These are phyloP conservation scores for Falco peregrinus DNA, from an alignment of 2,797 vertebrate genomes.

Conservation along the genomic window DNA sequence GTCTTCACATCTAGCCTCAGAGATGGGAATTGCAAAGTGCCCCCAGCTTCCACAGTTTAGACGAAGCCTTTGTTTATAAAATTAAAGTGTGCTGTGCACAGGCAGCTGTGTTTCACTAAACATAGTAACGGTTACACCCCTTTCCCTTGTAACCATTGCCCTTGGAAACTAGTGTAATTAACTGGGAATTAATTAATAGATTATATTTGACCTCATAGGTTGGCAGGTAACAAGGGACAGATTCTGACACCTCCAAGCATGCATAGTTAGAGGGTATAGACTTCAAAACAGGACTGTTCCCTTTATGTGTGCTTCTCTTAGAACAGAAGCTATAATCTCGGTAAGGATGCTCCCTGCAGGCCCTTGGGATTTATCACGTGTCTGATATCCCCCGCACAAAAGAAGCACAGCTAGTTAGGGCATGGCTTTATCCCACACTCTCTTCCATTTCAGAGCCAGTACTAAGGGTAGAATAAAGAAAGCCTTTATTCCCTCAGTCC, in stretches of 20 bases:
- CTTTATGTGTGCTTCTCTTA: background rate
- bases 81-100: background rate
- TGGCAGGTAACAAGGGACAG: background rate
- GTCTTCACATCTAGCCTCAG: background rate
- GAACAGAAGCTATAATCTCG: background rate
- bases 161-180: background rate
- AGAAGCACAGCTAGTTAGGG: background rate
- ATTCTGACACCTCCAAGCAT: background rate
- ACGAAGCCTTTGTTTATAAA: background rate
- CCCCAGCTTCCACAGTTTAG: background rate
- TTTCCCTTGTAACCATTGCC: background rate
- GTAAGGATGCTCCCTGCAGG: background rate
- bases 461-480: background rate
- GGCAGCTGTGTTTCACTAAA: background rate
- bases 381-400: fast-evolving
- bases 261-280: background rate
- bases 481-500: background rate
- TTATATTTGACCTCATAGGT: background rate
- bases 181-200: background rate
- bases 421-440: background rate
- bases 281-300: background rate
- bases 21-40: background rate
- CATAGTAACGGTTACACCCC: background rate
- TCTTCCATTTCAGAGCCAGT: background rate
- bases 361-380: background rate